A percentile compares a stretch with the other conserved stretches of the same genome.
phyloP scores from a whole-genome alignment of 2,797 vertebrate species.

The Intellagama lesueurii region DNA sequence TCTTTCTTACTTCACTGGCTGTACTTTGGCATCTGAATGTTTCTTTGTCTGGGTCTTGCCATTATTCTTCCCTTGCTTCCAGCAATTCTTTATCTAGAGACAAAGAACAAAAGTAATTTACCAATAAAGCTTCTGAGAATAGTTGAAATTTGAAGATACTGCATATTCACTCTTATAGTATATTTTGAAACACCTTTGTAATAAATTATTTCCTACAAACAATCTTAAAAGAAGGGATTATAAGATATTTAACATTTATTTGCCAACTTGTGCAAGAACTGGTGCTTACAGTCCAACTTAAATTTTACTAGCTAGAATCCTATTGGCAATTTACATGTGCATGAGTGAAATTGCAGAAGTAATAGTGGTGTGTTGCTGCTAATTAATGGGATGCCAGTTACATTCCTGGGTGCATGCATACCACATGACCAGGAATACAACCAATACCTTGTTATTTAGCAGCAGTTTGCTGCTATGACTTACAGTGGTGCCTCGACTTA shows the following conservation, averaged over 20 bases:
- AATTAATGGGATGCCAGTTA: no score
- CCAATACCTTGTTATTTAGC: no score
- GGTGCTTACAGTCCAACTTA: background rate
- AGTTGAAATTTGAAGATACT: constrained; percentile 30
- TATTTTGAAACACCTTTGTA: constrained; percentile 38
- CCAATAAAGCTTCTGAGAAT: constrained; percentile 13
- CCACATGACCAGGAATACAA: no score
- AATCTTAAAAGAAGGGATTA: background rate
- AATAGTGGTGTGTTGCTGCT: no score
- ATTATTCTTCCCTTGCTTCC: constrained; percentile 49
- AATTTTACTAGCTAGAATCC: background rate
- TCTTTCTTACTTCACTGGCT: constrained; percentile 43
- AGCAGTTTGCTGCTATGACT: no score
- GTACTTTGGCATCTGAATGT: constrained; percentile 51
- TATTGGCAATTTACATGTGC: no score
- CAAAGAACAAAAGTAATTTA: constrained; percentile 19
- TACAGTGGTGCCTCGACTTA: no score
- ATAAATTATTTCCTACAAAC: constrained; percentile 17
- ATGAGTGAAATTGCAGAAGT: no score
- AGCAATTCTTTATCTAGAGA: constrained; percentile 34
- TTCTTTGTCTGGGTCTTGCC: constrained; percentile 48
- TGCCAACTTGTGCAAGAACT: background rate
- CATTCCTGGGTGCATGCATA: no score
- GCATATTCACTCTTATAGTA: constrained; percentile 4
- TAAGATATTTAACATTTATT: no score